Conservation (phyloP, 2,888 invertebrate species). For the Alloscopus bannaensis region DNA sequence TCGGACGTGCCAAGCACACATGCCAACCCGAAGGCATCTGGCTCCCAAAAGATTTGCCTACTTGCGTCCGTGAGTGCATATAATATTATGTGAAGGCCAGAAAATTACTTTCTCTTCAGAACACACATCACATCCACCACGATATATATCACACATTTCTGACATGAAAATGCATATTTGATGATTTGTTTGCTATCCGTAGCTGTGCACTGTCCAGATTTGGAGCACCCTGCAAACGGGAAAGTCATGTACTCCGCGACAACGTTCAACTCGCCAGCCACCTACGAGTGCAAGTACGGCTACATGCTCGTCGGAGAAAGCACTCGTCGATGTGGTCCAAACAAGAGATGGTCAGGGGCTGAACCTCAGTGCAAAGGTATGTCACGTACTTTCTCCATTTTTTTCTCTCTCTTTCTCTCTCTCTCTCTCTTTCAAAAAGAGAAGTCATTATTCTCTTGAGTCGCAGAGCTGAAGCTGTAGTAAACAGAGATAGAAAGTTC, state of each 20-base stretch:
- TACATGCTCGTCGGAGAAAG: slow-evolving; percentile 93
- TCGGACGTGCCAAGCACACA: slow-evolving; percentile 89
- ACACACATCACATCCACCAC: too few species aligned
- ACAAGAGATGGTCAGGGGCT: slow-evolving; percentile 96
- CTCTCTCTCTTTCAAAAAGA: too few species aligned
- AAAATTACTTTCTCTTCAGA: too few species aligned
- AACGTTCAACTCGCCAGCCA: slow-evolving; percentile 95
- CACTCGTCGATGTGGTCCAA: slow-evolving; percentile 93
- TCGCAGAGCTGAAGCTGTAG: slow-evolving; percentile 57
- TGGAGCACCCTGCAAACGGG: slow-evolving; percentile 94
- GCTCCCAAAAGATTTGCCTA: slow-evolving; percentile 91
- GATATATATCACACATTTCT: too few species aligned
- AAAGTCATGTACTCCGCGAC: slow-evolving; percentile 94
- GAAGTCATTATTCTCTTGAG: slow-evolving; percentile 3
- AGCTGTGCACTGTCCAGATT: slow-evolving; percentile 95
- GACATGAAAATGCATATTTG: background rate
- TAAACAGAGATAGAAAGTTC: slow-evolving; percentile 20
- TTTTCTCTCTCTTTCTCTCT: background rate
- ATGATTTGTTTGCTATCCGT: background rate
- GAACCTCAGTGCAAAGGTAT: slow-evolving; percentile 94
- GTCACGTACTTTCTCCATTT: background rate
- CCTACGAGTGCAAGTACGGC: slow-evolving; percentile 96
- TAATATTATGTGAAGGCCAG: too few species aligned
- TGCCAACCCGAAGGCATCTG: slow-evolving; percentile 95
- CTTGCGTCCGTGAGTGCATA: slow-evolving; percentile 94